phyloP scores from a whole-genome alignment of 1,140 invertebrate genomes.

The Protaetia brevitarsis region DNA sequence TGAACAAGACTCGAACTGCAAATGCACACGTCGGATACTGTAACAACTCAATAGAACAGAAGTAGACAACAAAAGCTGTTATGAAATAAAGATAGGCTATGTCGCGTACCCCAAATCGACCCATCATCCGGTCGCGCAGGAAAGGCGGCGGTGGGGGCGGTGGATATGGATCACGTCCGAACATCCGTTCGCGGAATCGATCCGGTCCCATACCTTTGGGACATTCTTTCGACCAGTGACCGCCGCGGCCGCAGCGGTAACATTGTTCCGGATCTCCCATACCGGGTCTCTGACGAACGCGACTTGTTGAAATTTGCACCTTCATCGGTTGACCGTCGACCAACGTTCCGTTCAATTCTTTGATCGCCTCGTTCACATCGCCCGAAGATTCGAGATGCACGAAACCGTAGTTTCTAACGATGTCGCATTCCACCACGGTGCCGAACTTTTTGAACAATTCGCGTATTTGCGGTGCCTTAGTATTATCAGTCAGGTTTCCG shows the following conservation, averaged over 20 bases:
- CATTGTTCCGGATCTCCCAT: constrained; percentile 94
- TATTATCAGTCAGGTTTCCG: constrained; percentile 85
- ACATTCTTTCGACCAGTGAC: constrained; percentile 94
- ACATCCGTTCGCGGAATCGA: constrained; percentile 77
- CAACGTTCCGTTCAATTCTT: constrained; percentile 79
- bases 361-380: constrained; percentile 80
- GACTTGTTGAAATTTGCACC: constrained; percentile 86
- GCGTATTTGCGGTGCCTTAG: constrained; percentile 81
- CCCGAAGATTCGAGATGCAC: constrained; percentile 81
- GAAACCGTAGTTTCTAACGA: constrained; percentile 89
- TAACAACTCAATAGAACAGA: neutral
- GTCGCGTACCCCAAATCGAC: constrained; percentile 71
- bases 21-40: no score
- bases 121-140: constrained; percentile 81
- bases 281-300: constrained; percentile 86
- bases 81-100: neutral
- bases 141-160: constrained; percentile 82
- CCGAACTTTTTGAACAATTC: constrained; percentile 84
- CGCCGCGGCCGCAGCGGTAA: constrained; percentile 88
- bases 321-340: constrained; percentile 85
- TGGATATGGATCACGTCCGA: constrained; percentile 77
- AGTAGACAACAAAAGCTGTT: neutral
- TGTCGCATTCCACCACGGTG: constrained; percentile 86
- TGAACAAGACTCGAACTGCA: neutral
- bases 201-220: constrained; percentile 74